A percentile compares a stretch with the other conserved stretches of the same genome.
Evolutionary conservation across 2,113 vertebrate species (phyloP).

Genomic region (Neogale vison): DNA sequence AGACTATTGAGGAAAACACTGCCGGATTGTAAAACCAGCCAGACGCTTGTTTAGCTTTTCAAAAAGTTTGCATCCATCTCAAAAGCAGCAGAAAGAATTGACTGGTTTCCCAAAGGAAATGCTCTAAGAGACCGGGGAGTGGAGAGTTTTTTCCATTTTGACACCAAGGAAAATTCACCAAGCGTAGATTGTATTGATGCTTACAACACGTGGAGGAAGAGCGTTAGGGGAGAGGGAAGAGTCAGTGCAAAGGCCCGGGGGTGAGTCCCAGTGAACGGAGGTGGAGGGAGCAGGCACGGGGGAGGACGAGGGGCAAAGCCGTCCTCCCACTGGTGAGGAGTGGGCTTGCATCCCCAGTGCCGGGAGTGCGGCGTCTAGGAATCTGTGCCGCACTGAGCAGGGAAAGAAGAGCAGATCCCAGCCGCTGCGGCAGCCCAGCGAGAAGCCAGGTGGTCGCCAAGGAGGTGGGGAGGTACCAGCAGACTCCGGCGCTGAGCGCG

Average conservation of each 20-base stretch:
- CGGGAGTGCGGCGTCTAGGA: neutral
- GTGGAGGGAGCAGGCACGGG: neutral
- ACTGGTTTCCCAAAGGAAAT: neutral
- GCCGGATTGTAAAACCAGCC: neutral
- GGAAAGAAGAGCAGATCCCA: neutral
- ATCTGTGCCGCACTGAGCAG: neutral
- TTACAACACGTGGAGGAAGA: neutral
- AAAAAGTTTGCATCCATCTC: neutral
- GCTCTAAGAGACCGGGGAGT: neutral
- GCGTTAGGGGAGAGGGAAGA: neutral
- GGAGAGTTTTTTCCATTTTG: too few relatives aligned
- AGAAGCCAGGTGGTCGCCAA: neutral
- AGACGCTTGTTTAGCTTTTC: neutral
- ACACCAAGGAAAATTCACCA: neutral
- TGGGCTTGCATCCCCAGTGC: neutral
- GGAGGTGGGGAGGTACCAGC: neutral
- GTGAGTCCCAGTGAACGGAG: neutral
- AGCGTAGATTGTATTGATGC: neutral
- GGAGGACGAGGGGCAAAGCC: neutral
- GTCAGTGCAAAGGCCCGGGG: neutral
- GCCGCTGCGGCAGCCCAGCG: accelerated
- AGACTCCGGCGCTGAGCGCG: neutral
- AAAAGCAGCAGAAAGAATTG: neutral
- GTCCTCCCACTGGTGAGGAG: neutral
- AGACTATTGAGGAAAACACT: neutral